A percentile compares a stretch with the other conserved stretches of the same genome.
Conservation (phyloP, 2,888 invertebrate genomes). For the Keiferia lycopersicella region DNA sequence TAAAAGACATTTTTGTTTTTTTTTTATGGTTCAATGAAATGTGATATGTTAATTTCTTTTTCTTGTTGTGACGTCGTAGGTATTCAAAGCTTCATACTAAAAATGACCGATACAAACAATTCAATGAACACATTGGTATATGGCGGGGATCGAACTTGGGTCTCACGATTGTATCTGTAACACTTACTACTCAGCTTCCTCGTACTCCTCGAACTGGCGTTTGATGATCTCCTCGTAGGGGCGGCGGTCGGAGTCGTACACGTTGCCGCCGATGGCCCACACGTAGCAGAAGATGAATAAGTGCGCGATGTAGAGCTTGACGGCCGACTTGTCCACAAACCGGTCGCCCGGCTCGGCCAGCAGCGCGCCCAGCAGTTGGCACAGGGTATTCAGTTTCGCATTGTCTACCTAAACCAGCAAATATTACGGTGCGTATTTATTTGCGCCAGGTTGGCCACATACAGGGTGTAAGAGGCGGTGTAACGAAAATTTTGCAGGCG, state of each 20-base stretch:
- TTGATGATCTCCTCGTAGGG: conserved; percentile 86
- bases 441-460: too few species aligned
- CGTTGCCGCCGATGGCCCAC: conserved; percentile 94
- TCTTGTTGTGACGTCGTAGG: too few species aligned
- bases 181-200: conserved; percentile 81
- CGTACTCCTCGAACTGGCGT: conserved; percentile 85
- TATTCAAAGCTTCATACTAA: too few species aligned
- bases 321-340: conserved; percentile 82
- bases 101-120: too few species aligned
- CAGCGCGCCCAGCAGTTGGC: conserved; percentile 86
- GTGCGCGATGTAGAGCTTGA: conserved; percentile 85
- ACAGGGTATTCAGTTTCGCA: conserved; percentile 89
- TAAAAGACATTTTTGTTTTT: too few species aligned
- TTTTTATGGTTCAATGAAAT: too few species aligned
- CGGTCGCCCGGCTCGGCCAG: conserved; percentile 83
- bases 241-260: conserved; percentile 85
- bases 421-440: too few species aligned
- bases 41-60: too few species aligned
- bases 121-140: too few species aligned
- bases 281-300: conserved; percentile 90
- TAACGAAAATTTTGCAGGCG: too few species aligned
- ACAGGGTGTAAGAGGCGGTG: too few species aligned
- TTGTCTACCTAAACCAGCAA: conserved; percentile 84
- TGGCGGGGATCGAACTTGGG: too few species aligned
- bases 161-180: neutral